Percentiles rank a stretch among this genome's conserved stretches.
Conservation (phyloP, 2,113 vertebrate species). For the Nothocercus julius region DNA sequence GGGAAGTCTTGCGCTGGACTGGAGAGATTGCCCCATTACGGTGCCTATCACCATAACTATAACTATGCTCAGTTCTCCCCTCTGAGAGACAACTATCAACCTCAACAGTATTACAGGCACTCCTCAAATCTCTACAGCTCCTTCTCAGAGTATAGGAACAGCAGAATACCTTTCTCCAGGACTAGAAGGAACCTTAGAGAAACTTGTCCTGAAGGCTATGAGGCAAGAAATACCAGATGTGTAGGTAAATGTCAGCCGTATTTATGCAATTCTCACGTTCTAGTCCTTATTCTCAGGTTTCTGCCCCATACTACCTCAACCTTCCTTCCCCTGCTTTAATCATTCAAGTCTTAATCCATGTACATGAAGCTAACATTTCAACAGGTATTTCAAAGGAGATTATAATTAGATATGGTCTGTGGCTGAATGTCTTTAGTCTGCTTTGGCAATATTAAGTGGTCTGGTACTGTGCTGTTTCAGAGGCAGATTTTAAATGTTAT, state of each 20-base stretch:
- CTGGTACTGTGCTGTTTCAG: not conserved
- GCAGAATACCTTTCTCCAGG: constrained; percentile 79
- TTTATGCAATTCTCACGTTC: constrained; percentile 55
- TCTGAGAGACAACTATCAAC: constrained; percentile 82
- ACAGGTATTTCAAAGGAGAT: not conserved
- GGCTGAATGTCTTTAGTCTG: not conserved
- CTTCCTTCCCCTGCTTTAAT: not conserved
- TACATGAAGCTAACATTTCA: not conserved
- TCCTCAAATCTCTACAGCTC: constrained; percentile 91
- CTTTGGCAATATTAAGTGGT: not conserved
- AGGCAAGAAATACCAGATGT: constrained; percentile 83
- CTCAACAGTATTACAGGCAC: constrained; percentile 87
- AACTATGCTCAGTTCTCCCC: constrained; percentile 85
- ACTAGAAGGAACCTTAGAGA: constrained; percentile 83
- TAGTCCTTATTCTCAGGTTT: constrained; percentile 3
- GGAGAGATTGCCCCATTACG: constrained; percentile 89
- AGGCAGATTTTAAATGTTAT: not conserved
- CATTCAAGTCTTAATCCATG: not conserved
- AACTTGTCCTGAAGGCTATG: constrained; percentile 88
- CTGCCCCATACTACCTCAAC: not conserved
- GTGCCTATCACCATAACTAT: constrained; percentile 85
- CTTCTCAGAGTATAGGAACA: constrained; percentile 81
- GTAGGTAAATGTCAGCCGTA: constrained; percentile 91
- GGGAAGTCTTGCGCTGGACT: constrained; percentile 96
- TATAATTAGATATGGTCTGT: not conserved